phyloP scores from a whole-genome alignment of 2,797 vertebrate genomes.

The Microchirus variegatus region DNA sequence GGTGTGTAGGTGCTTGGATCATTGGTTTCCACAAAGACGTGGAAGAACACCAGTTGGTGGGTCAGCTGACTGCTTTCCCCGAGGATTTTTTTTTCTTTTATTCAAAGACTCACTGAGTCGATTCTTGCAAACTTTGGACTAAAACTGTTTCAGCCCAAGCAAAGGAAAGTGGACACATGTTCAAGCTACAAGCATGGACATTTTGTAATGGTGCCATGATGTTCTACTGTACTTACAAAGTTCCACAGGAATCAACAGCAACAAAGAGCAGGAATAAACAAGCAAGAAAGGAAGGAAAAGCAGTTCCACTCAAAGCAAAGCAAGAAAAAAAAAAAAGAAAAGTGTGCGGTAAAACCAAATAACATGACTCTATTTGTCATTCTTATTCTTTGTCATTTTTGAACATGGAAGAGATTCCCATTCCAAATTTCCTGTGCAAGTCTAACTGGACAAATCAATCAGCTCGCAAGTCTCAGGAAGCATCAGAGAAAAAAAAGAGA shows the following conservation, averaged over 20 bases:
- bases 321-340: slow-evolving; percentile 71
- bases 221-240: slow-evolving; percentile 76
- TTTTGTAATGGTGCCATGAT: slow-evolving; percentile 69
- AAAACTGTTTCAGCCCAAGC: slow-evolving; percentile 72
- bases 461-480: slow-evolving; percentile 63
- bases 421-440: slow-evolving; percentile 51
- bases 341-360: slow-evolving; percentile 69
- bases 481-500: slow-evolving; percentile 24
- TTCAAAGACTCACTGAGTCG: slow-evolving; percentile 78
- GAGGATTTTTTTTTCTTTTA: slow-evolving; percentile 38
- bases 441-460: slow-evolving; percentile 53
- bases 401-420: slow-evolving; percentile 63
- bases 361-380: slow-evolving; percentile 57
- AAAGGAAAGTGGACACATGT: slow-evolving; percentile 65
- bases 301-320: slow-evolving; percentile 76
- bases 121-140: slow-evolving; percentile 74
- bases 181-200: slow-evolving; percentile 70
- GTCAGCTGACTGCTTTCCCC: slow-evolving; percentile 55
- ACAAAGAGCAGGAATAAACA: slow-evolving; percentile 73
- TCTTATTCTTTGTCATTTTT: slow-evolving; percentile 80
- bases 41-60: slow-evolving; percentile 49
- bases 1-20: slow-evolving; percentile 45
- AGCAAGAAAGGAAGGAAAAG: slow-evolving; percentile 69
- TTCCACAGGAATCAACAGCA: slow-evolving; percentile 79
- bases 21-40: slow-evolving; percentile 52